Evolutionary conservation across 1,140 invertebrate genomes (phyloP), one percentile per base, ranked within the genome.

Genomic region (Drosophila littoralis): DNA sequence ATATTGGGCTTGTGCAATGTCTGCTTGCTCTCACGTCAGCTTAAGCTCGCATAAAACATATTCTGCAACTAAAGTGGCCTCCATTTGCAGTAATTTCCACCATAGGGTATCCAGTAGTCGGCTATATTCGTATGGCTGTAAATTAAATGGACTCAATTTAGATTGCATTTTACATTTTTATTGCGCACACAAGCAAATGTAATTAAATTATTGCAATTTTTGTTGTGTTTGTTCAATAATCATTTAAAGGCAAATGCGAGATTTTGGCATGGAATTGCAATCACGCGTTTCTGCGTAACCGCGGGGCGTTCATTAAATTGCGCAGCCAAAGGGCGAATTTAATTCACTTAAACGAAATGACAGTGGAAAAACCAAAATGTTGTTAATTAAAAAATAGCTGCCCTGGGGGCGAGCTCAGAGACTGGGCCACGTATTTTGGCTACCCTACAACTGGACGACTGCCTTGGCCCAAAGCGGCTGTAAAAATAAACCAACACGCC

Each of bases 401-500:
- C 67, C 59, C 43, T 32, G 54, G 55, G 67, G 35, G 4, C 10
- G 0, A 38, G 9, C 28, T 45, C 10, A 10, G n/a, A 36, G 13
- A 45, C 36, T 65, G 33, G 35, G 36, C 52, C 9, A 40, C 17
- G 6, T 1, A n/a, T n/a, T 4, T n/a, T 5, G 12, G 40, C 6
- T 1, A n/a, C 35, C 61, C 36, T 43, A 9, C 42, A 15, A 35
- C 50, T 52, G 57, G 73, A 58, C 59, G 73, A 58, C 59, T 50
- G 33, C 33, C 35, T 79, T 54, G 70, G 67, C 73, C 78, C 59
- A 69, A 71, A 64, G 68, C 69, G 69, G 38, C 65, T 54, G 59
- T 79, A 74, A 88, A 86, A 86, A 86, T 86, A 86, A 86, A 79
- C 61, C 67, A 68, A 88, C 74, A 88, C 85, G 85, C 76, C 79